These are phyloP conservation scores for Bedellia somnulentella DNA, from an alignment of 2,888 invertebrate genomes.

Conservation along the genomic window DNA sequence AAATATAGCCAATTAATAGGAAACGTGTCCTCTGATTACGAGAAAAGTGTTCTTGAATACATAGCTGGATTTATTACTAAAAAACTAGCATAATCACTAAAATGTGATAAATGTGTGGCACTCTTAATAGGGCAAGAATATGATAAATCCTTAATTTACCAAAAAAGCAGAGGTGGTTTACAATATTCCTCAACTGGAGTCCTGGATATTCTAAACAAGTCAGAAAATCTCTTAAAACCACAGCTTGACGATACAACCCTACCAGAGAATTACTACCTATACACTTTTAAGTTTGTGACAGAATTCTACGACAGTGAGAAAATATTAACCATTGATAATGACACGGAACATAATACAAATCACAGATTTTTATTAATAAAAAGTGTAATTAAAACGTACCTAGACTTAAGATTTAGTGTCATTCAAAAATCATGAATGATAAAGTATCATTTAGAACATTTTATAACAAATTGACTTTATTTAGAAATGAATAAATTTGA, in stretches of 20 bases:
- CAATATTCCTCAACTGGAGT: not conserved
- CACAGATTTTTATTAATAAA: conserved; percentile 1
- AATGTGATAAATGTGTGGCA: conserved; percentile 1
- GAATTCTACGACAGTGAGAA: not conserved
- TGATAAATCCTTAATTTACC: not conserved
- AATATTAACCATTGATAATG: not conserved
- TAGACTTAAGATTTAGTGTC: conserved; percentile 1
- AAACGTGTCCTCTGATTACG: not conserved
- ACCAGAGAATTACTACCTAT: no score
- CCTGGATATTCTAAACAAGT: not conserved
- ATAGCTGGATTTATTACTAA: conserved; percentile 3
- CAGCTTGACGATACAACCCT: no score
- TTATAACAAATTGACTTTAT: no score
- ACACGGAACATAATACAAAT: conserved; percentile 1
- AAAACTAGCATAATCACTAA: conserved; percentile 1
- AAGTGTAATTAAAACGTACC: conserved; percentile 1
- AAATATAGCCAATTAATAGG: not conserved
- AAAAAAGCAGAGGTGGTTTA: not conserved
- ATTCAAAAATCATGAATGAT: not conserved
- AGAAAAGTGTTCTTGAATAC: conserved; percentile 2
- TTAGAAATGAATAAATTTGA: no score
- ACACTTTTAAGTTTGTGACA: no score
- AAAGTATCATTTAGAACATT: no score
- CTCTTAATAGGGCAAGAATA: not conserved
- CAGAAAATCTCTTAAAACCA: no score